These are phyloP conservation scores for Microctenopoma stevenorrisi DNA, from an alignment of 2,797 vertebrate species.

Conservation along the genomic window DNA sequence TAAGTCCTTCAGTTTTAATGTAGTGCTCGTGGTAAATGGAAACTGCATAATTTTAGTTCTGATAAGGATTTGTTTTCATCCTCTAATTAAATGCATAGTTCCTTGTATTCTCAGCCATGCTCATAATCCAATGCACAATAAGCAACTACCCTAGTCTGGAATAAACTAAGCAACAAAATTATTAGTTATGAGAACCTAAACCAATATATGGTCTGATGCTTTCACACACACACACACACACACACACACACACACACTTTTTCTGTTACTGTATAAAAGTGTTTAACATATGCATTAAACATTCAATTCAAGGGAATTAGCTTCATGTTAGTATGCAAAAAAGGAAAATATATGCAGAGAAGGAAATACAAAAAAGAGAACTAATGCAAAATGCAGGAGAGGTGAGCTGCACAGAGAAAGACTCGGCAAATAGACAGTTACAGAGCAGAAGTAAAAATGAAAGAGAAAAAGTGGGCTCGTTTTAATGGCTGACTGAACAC, in stretches of 20 bases:
- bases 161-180: constrained; percentile 7
- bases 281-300: constrained; percentile 29
- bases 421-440: background rate
- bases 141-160: background rate
- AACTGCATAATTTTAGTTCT: background rate
- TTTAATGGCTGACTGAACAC: constrained; percentile 26
- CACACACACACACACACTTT: too few relatives aligned
- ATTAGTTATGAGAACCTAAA: constrained; percentile 16
- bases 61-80: background rate
- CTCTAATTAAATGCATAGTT: constrained; percentile 15
- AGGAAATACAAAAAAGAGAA: background rate
- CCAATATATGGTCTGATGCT: background rate
- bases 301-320: constrained; percentile 16
- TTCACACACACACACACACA: background rate
- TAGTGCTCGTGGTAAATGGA: constrained; percentile 1
- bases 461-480: constrained; percentile 1
- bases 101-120: background rate
- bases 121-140: constrained; percentile 10
- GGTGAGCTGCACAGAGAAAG: background rate
- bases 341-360: background rate
- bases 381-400: background rate
- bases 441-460: constrained; percentile 13
- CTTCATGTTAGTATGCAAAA: constrained; percentile 7
- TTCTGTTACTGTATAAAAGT: constrained; percentile 6
- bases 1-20: constrained; percentile 34